Evolutionary conservation across 2,888 invertebrate genomes (phyloP), one percentile per base, ranked within the genome.

Genomic region (Nymphalis polychloros): DNA sequence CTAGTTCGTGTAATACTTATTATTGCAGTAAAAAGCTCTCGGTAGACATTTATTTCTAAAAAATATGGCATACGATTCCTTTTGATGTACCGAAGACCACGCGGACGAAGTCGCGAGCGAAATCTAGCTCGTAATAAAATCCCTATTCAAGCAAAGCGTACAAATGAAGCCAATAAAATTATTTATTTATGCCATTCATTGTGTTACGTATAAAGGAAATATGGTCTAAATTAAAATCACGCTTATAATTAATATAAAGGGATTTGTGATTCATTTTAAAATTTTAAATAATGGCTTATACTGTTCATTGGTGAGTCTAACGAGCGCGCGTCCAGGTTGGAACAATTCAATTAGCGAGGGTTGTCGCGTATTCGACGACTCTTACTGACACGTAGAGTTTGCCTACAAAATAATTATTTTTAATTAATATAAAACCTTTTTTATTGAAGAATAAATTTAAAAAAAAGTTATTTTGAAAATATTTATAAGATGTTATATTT

Each of bases 211-310:
- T 57, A 68, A 68, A 63, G 35, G 61, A 50, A 66, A 49, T 66
- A 31, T 48, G 47, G 41, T 31, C 35, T 55, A 47, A 63, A 71
- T 71, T 71, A 61, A 71, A 71, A 71, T 66, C 71, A 61, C 71
- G 69, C 66, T 59, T 68, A 61, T 63, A 71, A 71, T 71, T 71
- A 71, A 71, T 66, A 71, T 71, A 71, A 71, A 65, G 63, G 59
- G 60, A 35, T 62, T 41, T 57, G 57, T 57, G 41, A 57, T 57
- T 35, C 57, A 57, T 41, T 57, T 41, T 35, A 13, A 57, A 55
- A 31, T 31, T 35, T 57, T 57, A 57, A 57, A 57, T 27, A 57
- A 57, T 57, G 57, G 19, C 41, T 57, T 50, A 62, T 61, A 46
- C 49, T 59, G 63, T 66, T 69, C 69, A 69, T 66, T 68, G 66